Evolutionary conservation across 1,140 invertebrate genomes (phyloP).

Genomic region (Drosophila biarmipes): DNA sequence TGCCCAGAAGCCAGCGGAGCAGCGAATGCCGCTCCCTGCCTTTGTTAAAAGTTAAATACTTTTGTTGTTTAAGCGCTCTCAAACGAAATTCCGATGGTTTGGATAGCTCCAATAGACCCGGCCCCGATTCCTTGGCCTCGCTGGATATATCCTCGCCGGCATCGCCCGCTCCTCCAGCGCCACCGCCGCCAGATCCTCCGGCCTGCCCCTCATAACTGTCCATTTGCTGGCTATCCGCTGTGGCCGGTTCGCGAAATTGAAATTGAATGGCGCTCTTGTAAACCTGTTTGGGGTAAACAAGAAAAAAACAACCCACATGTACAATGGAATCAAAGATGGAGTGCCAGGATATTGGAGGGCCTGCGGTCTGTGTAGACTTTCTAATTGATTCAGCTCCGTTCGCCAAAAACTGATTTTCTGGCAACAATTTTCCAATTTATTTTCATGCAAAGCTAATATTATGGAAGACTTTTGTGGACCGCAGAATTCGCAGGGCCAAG

Average conservation of each 20-base stretch:
- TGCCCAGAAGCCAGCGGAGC: slow-evolving; percentile 39
- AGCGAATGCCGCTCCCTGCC: slow-evolving; percentile 55
- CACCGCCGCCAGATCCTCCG: slow-evolving; percentile 22
- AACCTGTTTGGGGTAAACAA: slow-evolving; percentile 50
- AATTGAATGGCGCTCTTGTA: slow-evolving; percentile 74
- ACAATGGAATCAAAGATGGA: slow-evolving; percentile 19
- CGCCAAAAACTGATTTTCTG: slow-evolving; percentile 52
- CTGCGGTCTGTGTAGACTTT: slow-evolving; percentile 47
- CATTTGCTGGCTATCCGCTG: slow-evolving; percentile 65
- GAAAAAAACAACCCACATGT: slow-evolving; percentile 26
- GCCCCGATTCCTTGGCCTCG: slow-evolving; percentile 74
- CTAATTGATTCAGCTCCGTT: slow-evolving; percentile 69
- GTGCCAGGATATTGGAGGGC: not conserved
- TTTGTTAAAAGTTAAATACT: slow-evolving; percentile 84
- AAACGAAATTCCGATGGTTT: slow-evolving; percentile 84
- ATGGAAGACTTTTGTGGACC: slow-evolving; percentile 30
- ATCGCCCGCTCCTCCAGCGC: slow-evolving; percentile 43
- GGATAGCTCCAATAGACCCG: slow-evolving; percentile 82
- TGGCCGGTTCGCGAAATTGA: slow-evolving; percentile 84
- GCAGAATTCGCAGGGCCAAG: slow-evolving; percentile 10
- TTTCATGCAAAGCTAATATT: slow-evolving; percentile 75
- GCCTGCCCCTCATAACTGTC: slow-evolving; percentile 60
- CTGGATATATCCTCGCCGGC: slow-evolving; percentile 65
- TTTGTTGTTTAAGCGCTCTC: slow-evolving; percentile 84
- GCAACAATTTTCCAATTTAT: slow-evolving; percentile 75